A percentile compares a stretch with the other conserved stretches of the same genome.
phyloP scores from a whole-genome alignment of 2,797 vertebrate genomes.

The Antennarius maculatus region DNA sequence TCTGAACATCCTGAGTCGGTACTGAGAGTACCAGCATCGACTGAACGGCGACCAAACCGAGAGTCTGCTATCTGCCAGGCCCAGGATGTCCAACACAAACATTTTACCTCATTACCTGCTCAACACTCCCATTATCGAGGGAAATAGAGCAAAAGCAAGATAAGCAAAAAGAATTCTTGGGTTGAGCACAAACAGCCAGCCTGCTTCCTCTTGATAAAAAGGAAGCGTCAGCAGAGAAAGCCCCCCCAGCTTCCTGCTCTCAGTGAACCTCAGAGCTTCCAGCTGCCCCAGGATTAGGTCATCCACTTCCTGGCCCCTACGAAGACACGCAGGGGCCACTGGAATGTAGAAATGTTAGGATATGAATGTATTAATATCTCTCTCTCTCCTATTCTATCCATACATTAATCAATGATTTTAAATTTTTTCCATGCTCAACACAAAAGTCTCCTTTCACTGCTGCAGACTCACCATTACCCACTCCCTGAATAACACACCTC shows the following conservation, averaged over 20 bases:
- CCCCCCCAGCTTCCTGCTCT: constrained; percentile 69
- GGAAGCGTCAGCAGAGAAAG: constrained; percentile 55
- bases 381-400: no score
- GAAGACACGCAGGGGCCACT: constrained; percentile 41
- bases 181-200: constrained; percentile 70
- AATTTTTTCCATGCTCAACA: no score
- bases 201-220: constrained; percentile 84
- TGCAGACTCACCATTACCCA: no score
- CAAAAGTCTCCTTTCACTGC: no score
- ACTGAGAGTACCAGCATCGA: constrained; percentile 42
- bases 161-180: constrained; percentile 76
- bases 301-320: constrained; percentile 56
- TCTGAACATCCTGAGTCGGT: constrained; percentile 52
- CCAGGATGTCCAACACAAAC: constrained; percentile 76
- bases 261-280: constrained; percentile 47
- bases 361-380: constrained; percentile 15
- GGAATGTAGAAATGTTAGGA: constrained; percentile 34
- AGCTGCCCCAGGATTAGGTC: constrained; percentile 63
- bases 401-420: no score
- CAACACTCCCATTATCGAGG: constrained; percentile 66
- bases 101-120: constrained; percentile 78
- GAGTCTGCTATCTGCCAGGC: constrained; percentile 66
- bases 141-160: constrained; percentile 73
- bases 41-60: constrained; percentile 44
- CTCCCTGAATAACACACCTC: no score